phyloP scores from a whole-genome alignment of 2,113 vertebrate species.

The Pyrgilauda ruficollis region DNA sequence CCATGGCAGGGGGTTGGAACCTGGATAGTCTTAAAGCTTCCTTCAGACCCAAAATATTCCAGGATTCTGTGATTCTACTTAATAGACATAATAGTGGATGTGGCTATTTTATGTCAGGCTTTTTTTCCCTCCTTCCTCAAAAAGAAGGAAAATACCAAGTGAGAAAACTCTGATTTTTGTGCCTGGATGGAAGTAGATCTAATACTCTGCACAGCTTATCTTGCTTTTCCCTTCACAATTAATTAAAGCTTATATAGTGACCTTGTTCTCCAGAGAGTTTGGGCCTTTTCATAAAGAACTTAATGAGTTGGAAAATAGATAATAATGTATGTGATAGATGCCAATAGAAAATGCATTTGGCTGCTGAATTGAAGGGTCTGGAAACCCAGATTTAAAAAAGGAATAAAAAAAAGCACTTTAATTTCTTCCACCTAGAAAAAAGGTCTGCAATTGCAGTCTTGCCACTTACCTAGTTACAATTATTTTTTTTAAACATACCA shows the following conservation, averaged over 20 bases:
- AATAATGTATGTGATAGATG: neutral
- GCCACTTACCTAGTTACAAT: neutral
- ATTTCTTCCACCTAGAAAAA: neutral
- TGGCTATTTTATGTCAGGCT: neutral
- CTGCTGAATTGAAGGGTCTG: neutral
- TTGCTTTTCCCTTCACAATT: neutral
- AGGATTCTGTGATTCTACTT: neutral
- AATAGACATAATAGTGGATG: neutral
- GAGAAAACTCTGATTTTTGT: neutral
- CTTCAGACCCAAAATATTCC: neutral
- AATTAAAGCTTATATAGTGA: neutral
- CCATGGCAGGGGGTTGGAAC: neutral
- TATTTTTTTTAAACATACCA: neutral
- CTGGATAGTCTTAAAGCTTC: neutral
- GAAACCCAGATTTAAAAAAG: neutral
- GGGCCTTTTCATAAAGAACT: neutral
- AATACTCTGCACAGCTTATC: neutral
- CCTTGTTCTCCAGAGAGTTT: neutral
- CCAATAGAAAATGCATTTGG: neutral
- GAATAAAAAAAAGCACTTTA: neutral
- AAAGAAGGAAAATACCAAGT: neutral
- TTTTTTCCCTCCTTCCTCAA: neutral
- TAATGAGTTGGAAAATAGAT: neutral
- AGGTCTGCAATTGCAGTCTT: neutral
- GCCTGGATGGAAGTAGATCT: neutral